Conservation (phyloP, 1,140 invertebrate genomes). For the Sarcophaga bullata region DNA sequence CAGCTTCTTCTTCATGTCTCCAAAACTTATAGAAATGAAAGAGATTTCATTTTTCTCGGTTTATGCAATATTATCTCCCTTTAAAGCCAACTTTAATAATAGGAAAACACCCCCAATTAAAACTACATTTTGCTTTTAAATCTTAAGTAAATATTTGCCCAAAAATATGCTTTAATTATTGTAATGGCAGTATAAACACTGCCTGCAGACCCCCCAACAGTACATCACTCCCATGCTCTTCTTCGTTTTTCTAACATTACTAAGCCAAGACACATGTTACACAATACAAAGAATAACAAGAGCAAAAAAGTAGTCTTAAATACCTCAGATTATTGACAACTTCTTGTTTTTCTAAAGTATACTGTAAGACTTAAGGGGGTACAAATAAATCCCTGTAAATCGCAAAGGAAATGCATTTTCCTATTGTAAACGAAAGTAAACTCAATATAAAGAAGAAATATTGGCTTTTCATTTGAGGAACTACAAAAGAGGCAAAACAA, state of each 20-base stretch:
- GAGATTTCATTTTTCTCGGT: too few relatives aligned
- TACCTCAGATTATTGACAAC: background rate
- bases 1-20: too few relatives aligned
- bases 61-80: too few relatives aligned
- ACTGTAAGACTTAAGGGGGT: background rate
- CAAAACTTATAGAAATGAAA: too few relatives aligned
- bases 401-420: too few relatives aligned
- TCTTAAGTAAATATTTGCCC: conserved; percentile 2
- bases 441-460: background rate
- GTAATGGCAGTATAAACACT: background rate
- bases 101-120: too few relatives aligned
- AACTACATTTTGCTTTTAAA: background rate
- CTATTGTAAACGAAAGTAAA: background rate
- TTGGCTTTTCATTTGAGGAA: too few relatives aligned
- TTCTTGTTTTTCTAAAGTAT: background rate
- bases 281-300: background rate
- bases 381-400: background rate
- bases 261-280: background rate
- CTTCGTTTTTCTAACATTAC: background rate
- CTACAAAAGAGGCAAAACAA: background rate
- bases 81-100: too few relatives aligned
- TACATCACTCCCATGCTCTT: background rate
- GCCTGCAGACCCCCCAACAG: background rate
- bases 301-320: background rate
- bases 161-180: background rate